Conservation (phyloP, 2,888 invertebrate genomes). For the Epinotia ramella region DNA sequence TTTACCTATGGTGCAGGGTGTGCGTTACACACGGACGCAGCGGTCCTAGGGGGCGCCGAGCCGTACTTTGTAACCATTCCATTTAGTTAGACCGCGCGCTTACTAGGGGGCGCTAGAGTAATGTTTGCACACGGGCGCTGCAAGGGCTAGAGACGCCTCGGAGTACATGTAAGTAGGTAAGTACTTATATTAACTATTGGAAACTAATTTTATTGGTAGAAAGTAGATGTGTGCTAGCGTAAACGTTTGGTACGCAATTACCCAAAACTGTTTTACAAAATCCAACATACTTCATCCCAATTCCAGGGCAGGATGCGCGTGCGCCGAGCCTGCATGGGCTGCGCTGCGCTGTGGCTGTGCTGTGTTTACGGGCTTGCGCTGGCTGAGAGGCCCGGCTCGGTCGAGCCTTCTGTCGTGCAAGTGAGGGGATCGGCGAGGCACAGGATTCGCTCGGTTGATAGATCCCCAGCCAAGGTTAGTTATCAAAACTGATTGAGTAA, state of each 20-base stretch:
- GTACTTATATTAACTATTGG: too few species aligned
- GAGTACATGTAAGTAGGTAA: too few species aligned
- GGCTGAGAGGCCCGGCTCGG: conserved; percentile 5
- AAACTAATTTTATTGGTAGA: not conserved
- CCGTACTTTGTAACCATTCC: too few species aligned
- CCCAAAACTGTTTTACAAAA: not conserved
- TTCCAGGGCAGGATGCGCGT: conserved; percentile 19
- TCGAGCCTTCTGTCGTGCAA: conserved; percentile 28
- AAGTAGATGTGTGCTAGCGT: too few species aligned
- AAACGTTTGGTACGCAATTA: too few species aligned
- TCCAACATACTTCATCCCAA: not conserved
- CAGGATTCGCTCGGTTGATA: conserved; percentile 13
- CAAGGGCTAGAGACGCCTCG: too few species aligned
- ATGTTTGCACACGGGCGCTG: too few species aligned
- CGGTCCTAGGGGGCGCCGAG: too few species aligned
- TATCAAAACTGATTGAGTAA: not conserved
- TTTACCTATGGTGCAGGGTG: too few species aligned
- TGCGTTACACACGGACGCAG: too few species aligned
- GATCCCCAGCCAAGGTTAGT: conserved; percentile 2
- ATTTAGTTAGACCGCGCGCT: too few species aligned
- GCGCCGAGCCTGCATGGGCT: not conserved
- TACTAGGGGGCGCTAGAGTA: too few species aligned
- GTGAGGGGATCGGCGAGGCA: conserved; percentile 9
- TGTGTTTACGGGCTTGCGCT: conserved; percentile 17
- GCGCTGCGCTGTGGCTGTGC: not conserved